Base-by-base conservation (phyloP, 2,113 vertebrate species). In the Forbesichthys papilliferus region DNA sequence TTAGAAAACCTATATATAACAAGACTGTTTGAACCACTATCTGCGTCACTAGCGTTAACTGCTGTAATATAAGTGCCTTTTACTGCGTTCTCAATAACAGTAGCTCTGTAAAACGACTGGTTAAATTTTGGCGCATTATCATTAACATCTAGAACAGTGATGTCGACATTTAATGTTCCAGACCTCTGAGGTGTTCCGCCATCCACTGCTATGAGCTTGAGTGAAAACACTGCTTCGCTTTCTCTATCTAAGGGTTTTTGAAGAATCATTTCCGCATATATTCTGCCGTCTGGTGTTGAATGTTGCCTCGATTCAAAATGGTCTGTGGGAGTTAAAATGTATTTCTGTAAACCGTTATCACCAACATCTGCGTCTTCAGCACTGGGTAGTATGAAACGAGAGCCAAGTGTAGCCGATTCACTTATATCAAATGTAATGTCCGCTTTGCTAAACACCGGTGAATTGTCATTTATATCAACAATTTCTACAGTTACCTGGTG, bases 1-100 rank as follows among this genome's bases (percentile, higher is more conserved):
- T 86, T 87, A 42, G 83, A 87, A 62, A 94, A 92, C 0, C 77
- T 84, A 6, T 93, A 94, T 0, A 69, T 88, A 16, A 94, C 77
- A 16, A 90, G 74, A 14, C 89, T 85, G 16, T 92, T 91, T 12
- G 74, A 79, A 18, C 73, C 80, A 14, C 49, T 71, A 47, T 86
- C 84, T 18, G 80, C 80, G 59, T 86, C 84, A 42, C 67, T 82
- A 27, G 87, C 87, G 53, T 83, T 84, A 0, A 87, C 77, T 18
- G 71, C 78, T 0, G 65, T 71, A 0, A 88, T 51, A 36, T 79
- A 72, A 0, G 75, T 72, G 11, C 67, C 74, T 58, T 74, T 78
- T 9, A 27, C 0, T 2, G 75, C 34, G 59, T 83, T 73, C 71
- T 88, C 86, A 0, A 8, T n/a, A 0, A 84, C 52, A 62, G 73